A percentile compares a stretch with the other conserved stretches of the same genome.
These are phyloP conservation scores for Diphyllodes magnificus DNA, from an alignment of 2,113 vertebrate genomes.

Conservation along the genomic window DNA sequence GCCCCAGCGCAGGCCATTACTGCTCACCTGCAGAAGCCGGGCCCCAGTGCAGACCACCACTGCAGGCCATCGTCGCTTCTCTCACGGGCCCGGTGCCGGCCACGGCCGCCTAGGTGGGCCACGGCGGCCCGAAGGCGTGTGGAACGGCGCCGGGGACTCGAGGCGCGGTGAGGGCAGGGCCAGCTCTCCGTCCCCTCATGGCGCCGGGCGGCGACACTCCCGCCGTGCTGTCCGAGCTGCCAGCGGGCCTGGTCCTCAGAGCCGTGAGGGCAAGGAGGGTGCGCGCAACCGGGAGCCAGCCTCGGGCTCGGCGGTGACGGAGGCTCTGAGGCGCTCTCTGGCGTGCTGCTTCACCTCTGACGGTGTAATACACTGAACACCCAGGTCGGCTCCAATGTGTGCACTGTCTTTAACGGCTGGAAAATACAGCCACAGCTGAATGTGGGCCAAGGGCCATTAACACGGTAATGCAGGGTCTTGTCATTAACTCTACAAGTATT, in stretches of 20 bases:
- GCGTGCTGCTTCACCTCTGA: not conserved
- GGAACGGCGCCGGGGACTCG: not conserved
- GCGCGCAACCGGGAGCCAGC: accelerated
- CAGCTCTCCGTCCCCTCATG: not conserved
- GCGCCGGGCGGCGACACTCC: no score
- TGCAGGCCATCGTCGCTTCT: no score
- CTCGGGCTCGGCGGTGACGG: accelerated
- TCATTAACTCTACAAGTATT: not conserved
- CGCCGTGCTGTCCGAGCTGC: not conserved
- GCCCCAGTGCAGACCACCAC: not conserved
- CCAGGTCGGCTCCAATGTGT: accelerated
- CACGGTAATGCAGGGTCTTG: not conserved
- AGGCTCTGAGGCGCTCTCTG: not conserved
- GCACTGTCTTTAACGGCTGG: no score
- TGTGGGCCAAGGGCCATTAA: no score
- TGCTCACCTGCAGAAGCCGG: no score
- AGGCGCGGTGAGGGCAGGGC: not conserved
- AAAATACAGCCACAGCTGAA: not conserved
- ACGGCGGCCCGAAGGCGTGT: not conserved
- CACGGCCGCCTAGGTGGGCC: not conserved
- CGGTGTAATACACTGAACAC: not conserved
- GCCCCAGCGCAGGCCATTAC: not conserved
- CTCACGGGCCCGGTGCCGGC: not conserved
- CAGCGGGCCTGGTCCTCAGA: not conserved
- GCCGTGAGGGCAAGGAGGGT: accelerated